phyloP scores from a whole-genome alignment of 2,113 vertebrate species.

The Hoplias malabaricus region DNA sequence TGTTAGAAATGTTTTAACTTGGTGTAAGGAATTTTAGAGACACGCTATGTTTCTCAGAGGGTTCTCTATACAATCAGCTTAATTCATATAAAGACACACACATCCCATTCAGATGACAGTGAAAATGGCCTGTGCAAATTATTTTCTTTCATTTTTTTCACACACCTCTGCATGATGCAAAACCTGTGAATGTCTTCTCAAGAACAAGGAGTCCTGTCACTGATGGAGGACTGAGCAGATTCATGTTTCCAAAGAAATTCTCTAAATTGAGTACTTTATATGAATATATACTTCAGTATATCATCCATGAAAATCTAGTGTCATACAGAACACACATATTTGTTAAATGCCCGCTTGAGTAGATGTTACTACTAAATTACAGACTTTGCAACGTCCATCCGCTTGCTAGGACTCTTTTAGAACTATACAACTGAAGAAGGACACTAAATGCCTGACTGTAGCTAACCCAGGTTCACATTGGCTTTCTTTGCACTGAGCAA shows the following conservation, averaged over 20 bases:
- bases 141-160: background rate
- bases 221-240: background rate
- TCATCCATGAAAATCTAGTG: too few species aligned
- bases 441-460: too few species aligned
- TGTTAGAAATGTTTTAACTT: background rate
- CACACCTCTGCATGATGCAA: conserved; percentile 14
- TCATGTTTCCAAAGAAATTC: background rate
- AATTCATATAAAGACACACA: conserved; percentile 12
- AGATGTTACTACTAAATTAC: too few species aligned
- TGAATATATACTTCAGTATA: too few species aligned
- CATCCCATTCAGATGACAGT: background rate
- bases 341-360: too few species aligned
- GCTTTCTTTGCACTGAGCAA: too few species aligned
- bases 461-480: too few species aligned
- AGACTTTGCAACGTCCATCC: too few species aligned
- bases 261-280: background rate
- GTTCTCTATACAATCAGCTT: background rate
- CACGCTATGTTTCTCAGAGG: background rate
- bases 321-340: too few species aligned
- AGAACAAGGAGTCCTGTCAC: background rate
- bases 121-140: background rate
- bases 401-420: too few species aligned
- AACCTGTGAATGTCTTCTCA: background rate
- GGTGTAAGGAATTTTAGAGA: background rate
- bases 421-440: too few species aligned